Evolutionary conservation across 2,113 vertebrate genomes (phyloP), one percentile per base, ranked within the genome.

Genomic region (Megaleporinus macrocephalus): DNA sequence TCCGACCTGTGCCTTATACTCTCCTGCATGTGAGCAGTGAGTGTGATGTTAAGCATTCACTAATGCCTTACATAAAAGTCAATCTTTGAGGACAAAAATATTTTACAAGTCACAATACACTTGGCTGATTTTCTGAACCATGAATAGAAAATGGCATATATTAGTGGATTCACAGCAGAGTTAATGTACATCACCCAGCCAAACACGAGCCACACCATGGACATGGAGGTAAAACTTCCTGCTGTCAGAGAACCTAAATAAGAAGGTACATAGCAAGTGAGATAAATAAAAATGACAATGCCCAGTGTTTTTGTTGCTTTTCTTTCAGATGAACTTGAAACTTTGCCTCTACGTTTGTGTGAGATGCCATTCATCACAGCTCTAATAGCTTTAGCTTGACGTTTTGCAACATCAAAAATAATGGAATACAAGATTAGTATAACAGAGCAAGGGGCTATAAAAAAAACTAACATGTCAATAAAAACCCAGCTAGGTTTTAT

Each of bases 201-300:
- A 4, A 65, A 65, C 14, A 65, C 62, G 29, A 12, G 29, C 62
- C 62, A 65, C 26, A 65, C 9, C 3, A 65, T 20, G 2, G 62
- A 29, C 16, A 15, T 29, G 4, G 62, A 29, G 13, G 62, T 14
- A 26, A 65, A 27, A 5, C 4, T 65, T 1, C 14, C 62, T 0
- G 29, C 10, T 27, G 62, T 29, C 12, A 65, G 62, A 65, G 27
- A 65, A 29, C 62, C 29, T 15, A 65, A 29, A 29, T 12, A 30
- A 65, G 29, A 65, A 5, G 62, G 62, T 29, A 65, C 29, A 26
- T 27, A 65, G 1, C 4, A 81, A 33, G 49, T 14, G n/a, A 81
- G 61, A 66, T 81, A 81, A 20, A 81, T 61, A 27, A 81, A 51
- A 6, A 81, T 70, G 4, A 81, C 72, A 51, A 81, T 16, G 41